phyloP scores from a whole-genome alignment of 2,797 vertebrate genomes.

The Artibeus lituratus region DNA sequence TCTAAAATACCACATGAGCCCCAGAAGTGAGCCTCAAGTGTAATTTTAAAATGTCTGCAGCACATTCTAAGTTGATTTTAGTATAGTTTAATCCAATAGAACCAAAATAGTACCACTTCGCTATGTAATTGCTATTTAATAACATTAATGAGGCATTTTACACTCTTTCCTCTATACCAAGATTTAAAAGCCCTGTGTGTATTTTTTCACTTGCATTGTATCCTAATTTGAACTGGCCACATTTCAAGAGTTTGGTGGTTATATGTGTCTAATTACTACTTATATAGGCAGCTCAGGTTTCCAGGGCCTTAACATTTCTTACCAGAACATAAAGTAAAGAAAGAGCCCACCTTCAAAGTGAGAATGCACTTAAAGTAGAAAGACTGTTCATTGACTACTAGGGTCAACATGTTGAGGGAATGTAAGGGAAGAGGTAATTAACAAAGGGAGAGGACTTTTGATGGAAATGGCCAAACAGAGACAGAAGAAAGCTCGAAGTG shows the following conservation, averaged over 20 bases:
- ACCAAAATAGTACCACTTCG: neutral
- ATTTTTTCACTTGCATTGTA: neutral
- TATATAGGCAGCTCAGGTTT: neutral
- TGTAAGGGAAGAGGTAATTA: neutral
- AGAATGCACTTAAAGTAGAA: neutral
- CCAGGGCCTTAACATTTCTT: neutral
- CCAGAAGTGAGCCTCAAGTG: neutral
- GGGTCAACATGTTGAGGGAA: neutral
- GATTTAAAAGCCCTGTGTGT: neutral
- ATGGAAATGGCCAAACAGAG: neutral
- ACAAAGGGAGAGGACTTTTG: neutral
- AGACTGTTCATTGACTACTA: neutral
- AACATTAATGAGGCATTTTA: neutral
- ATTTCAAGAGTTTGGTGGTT: neutral
- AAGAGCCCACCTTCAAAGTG: neutral
- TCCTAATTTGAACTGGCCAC: neutral
- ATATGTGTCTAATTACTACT: neutral
- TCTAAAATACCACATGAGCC: neutral
- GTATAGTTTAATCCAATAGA: neutral
- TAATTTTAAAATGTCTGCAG: neutral
- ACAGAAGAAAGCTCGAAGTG: neutral
- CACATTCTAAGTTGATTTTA: neutral
- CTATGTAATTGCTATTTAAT: neutral
- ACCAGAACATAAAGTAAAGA: neutral
- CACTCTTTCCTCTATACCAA: neutral